A percentile compares a stretch with the other conserved stretches of the same genome.
phyloP scores from a whole-genome alignment of 2,888 invertebrate genomes.

The Sisyra nigra region DNA sequence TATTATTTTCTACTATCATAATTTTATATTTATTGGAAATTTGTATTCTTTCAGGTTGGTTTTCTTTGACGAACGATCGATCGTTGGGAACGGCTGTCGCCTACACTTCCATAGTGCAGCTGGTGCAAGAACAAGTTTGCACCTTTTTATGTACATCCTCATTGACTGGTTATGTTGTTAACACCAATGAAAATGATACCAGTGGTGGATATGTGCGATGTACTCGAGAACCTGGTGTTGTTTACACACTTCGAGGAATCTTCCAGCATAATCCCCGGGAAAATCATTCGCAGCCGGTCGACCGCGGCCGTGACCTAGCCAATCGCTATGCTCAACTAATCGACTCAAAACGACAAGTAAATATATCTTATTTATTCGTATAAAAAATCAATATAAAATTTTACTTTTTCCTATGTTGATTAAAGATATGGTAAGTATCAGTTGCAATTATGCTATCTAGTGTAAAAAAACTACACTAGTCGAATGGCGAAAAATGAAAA shows the following conservation, averaged over 20 bases:
- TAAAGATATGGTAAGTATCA: too few relatives aligned
- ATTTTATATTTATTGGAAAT: too few relatives aligned
- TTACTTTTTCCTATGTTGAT: neutral
- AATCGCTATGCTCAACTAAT: constrained; percentile 54
- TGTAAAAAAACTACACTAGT: too few relatives aligned
- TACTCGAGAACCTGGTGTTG: constrained; percentile 54
- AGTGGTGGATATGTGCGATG: constrained; percentile 45
- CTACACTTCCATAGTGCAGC: constrained; percentile 44
- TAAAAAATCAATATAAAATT: neutral
- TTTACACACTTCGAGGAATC: constrained; percentile 54
- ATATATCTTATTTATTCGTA: constrained; percentile 13
- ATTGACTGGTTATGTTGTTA: constrained; percentile 36
- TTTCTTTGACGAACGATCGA: constrained; percentile 48
- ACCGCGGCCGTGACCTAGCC: constrained; percentile 27
- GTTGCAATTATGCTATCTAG: too few relatives aligned
- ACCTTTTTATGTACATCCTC: constrained; percentile 47
- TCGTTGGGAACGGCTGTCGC: constrained; percentile 47
- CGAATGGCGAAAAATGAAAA: too few relatives aligned
- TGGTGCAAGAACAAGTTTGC: constrained; percentile 51
- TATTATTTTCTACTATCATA: too few relatives aligned
- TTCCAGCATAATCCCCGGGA: constrained; percentile 50
- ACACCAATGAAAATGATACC: constrained; percentile 12
- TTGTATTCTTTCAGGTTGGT: constrained; percentile 39
- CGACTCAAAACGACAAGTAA: constrained; percentile 55
- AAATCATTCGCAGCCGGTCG: constrained; percentile 13